These are phyloP conservation scores for Saccostrea echinata DNA, from an alignment of 1,140 invertebrate species.

Conservation along the genomic window DNA sequence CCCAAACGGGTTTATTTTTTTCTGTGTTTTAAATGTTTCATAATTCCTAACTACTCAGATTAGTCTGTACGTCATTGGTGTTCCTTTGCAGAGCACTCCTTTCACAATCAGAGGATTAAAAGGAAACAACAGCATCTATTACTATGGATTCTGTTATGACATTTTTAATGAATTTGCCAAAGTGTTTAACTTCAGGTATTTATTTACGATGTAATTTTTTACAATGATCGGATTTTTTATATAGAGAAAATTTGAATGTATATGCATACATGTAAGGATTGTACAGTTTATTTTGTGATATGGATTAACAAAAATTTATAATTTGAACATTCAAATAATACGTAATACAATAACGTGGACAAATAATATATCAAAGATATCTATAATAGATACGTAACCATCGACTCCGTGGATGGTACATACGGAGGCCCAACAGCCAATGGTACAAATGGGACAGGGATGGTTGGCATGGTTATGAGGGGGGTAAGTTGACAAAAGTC, in stretches of 20 bases:
- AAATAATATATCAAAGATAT: too few species aligned
- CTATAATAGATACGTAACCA: conserved; percentile 1
- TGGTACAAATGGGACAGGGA: conserved; percentile 16
- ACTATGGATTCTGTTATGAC: conserved; percentile 33
- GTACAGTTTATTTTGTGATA: too few species aligned
- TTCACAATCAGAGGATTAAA: neutral
- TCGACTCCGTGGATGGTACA: conserved; percentile 37
- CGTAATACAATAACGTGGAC: too few species aligned
- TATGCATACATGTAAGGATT: too few species aligned
- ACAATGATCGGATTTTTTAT: too few species aligned
- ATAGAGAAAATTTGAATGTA: too few species aligned
- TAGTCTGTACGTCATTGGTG: neutral
- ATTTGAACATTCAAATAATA: too few species aligned
- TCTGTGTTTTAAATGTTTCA: too few species aligned
- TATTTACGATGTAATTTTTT: neutral
- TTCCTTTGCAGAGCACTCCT: neutral
- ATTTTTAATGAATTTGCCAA: conserved; percentile 32
- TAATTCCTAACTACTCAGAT: too few species aligned
- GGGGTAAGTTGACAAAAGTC: neutral
- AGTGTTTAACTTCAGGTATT: conserved; percentile 44
- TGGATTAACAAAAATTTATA: too few species aligned
- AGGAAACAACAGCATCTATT: neutral
- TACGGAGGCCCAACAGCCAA: conserved; percentile 22
- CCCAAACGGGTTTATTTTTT: too few species aligned
- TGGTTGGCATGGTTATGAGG: conserved; percentile 47